Evolutionary conservation across 2,113 vertebrate species (phyloP).

Genomic region (Hemichromis elongatus): DNA sequence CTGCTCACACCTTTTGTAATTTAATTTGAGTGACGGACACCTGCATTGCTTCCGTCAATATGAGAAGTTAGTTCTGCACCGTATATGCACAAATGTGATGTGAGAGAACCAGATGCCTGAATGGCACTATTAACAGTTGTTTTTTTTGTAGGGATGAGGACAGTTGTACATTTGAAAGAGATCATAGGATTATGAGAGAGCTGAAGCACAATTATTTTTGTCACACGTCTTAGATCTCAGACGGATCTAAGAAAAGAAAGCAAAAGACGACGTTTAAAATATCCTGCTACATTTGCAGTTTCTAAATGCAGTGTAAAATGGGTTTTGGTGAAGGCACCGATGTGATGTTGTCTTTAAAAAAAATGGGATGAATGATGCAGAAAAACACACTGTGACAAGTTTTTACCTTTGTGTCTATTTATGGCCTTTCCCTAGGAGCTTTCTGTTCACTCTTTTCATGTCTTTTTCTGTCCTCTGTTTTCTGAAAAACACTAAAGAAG

Average conservation of each 20-base stretch:
- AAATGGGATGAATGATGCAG: neutral
- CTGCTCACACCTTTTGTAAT: slow-evolving; percentile 44
- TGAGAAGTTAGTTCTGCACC: slow-evolving; percentile 37
- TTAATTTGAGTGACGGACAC: slow-evolving; percentile 54
- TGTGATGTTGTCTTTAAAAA: neutral
- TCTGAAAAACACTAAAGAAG: slow-evolving; percentile 32
- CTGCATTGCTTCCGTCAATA: slow-evolving; percentile 54
- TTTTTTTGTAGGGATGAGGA: neutral
- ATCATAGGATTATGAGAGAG: neutral
- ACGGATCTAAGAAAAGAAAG: neutral
- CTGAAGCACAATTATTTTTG: neutral
- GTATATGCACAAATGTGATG: slow-evolving; percentile 23
- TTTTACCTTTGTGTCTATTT: slow-evolving; percentile 45
- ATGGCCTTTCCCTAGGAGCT: slow-evolving; percentile 18
- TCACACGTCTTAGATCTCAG: neutral
- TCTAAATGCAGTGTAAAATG: neutral
- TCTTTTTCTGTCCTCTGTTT: slow-evolving; percentile 37
- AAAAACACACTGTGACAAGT: slow-evolving; percentile 4
- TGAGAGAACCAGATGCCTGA: slow-evolving; percentile 20
- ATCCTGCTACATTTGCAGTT: neutral
- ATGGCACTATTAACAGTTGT: slow-evolving; percentile 26
- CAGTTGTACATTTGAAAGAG: neutral
- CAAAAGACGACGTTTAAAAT: neutral
- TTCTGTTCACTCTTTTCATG: slow-evolving; percentile 20
- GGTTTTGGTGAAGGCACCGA: neutral